Evolutionary conservation across 2,797 vertebrate species (phyloP).

Genomic region (Arctocebus calabarensis): DNA sequence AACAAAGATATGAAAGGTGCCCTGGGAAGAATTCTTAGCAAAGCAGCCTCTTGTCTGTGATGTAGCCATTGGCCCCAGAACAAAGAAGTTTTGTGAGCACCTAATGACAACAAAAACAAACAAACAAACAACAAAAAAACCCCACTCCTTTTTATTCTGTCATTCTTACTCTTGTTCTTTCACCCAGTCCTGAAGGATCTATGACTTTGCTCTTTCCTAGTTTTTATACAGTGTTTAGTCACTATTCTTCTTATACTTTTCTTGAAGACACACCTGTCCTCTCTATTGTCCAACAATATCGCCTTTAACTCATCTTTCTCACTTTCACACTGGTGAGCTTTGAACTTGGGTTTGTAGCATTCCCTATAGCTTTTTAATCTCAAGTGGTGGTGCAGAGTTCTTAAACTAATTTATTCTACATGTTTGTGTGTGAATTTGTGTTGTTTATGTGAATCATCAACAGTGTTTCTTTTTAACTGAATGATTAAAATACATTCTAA

Average conservation of each 20-base stretch:
- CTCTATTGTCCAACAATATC: not conserved
- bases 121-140: not conserved
- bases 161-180: not conserved
- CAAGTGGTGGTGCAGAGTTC: not conserved
- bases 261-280: not conserved
- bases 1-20: not conserved
- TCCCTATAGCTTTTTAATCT: not conserved
- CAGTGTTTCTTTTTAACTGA: not conserved
- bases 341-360: not conserved
- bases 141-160: not conserved
- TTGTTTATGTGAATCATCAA: not conserved
- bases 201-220: not conserved
- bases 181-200: not conserved
- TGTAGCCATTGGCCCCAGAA: not conserved
- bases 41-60: not conserved
- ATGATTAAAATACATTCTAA: not conserved
- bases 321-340: not conserved
- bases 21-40: slow-evolving; percentile 29
- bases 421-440: not conserved
- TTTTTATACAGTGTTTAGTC: not conserved
- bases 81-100: not conserved
- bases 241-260: not conserved
- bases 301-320: not conserved
- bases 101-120: not conserved
- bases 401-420: not conserved